Conservation (phyloP, 2,797 vertebrate genomes). For the Labeo calbasu region DNA sequence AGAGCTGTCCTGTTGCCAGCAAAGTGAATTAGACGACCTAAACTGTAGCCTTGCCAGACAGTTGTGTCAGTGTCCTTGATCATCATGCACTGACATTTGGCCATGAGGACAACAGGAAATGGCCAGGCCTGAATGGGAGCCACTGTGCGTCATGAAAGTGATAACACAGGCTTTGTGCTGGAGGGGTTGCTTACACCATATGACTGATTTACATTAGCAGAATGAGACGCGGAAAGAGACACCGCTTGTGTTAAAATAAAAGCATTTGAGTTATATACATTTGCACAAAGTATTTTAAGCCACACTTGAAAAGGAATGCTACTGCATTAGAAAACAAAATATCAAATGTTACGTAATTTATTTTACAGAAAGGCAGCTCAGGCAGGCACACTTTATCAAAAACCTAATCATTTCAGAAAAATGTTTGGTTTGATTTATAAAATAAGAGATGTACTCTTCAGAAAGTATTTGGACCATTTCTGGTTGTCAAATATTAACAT, state of each 20-base stretch:
- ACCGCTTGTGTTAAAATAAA: background rate
- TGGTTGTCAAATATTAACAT: background rate
- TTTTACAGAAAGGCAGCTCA: background rate
- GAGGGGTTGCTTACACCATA: slow-evolving; percentile 8
- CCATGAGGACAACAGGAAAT: slow-evolving; percentile 52
- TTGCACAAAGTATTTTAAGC: background rate
- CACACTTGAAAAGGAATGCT: background rate
- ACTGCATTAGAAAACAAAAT: too few relatives aligned
- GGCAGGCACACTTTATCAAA: background rate
- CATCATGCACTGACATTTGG: slow-evolving; percentile 44
- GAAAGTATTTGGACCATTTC: background rate
- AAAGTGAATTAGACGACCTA: slow-evolving; percentile 20
- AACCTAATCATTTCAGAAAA: background rate
- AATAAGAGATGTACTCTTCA: background rate
- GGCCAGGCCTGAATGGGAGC: slow-evolving; percentile 36
- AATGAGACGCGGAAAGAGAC: slow-evolving; percentile 10
- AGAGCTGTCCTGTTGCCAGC: slow-evolving; percentile 30
- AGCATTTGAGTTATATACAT: background rate
- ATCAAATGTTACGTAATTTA: too few relatives aligned
- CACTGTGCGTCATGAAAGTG: slow-evolving; percentile 46
- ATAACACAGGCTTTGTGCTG: slow-evolving; percentile 50
- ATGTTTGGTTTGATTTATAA: background rate
- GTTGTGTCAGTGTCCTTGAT: slow-evolving; percentile 50
- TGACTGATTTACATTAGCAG: slow-evolving; percentile 29
- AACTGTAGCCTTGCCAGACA: slow-evolving; percentile 36